Base-by-base conservation (phyloP, 2,113 vertebrate genomes). In the Dasyprocta punctata region DNA sequence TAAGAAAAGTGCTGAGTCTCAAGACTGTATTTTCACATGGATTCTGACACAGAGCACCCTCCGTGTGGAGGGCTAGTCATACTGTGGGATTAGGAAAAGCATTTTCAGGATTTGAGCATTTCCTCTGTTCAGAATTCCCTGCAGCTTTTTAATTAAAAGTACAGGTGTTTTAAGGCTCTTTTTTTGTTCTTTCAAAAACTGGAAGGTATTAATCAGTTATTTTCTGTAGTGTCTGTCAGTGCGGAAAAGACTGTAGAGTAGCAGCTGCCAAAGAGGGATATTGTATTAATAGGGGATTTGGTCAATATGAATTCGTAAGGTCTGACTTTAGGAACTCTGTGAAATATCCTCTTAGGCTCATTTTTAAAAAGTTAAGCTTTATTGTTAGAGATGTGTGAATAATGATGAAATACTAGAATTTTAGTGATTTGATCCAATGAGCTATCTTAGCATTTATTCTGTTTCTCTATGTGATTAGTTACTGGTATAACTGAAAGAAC, bases 271-370 rank as follows among this genome's bases (percentile, higher is more conserved):
- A 49, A 65, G 20, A 81, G 47, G 13, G 54, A 82, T 83, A 67
- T 60, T 58, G 28, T 30, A 7, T 82, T 82, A 90, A 44, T 67
- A 44, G 26, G 14, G 9, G 73, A 63, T 93, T 87, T 30, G 33
- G 60, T 67, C 87, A 80, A 49, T 86, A 85, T 92, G 44, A 94
- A 38, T 90, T 97, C 87, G 30, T 93, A 19, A 89, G 67, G 69
- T 75, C 33, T 90, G 71, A 90, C 69, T 92, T 91, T 28, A 44
- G 92, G 78, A 75, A 30, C 28, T 86, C 86, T 28, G 3, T 91
- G 56, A 86, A 95, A 80, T 56, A 26, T 67, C 80, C 44, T 95
- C 12, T 90, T 91, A 65, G 82, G 65, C 47, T 95, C 47, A 73
- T 47, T 78, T 83, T 87, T 65, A 20, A 87, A 85, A 87, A 89